phyloP scores from a whole-genome alignment of 2,888 invertebrate species.

The Machimus rusticus region DNA sequence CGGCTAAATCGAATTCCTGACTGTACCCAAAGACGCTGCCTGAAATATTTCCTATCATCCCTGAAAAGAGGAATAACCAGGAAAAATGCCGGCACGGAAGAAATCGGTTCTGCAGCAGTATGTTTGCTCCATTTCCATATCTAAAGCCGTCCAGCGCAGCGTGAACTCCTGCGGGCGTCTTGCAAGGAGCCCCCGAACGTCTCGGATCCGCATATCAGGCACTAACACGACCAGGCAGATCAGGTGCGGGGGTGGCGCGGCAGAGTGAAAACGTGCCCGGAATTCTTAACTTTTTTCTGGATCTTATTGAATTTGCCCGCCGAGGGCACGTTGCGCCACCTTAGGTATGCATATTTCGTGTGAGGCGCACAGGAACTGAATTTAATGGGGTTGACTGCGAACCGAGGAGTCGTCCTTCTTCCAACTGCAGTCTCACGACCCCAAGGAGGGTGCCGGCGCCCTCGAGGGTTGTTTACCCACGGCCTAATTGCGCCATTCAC shows the following conservation, averaged over 20 bases:
- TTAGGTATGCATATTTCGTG: not conserved
- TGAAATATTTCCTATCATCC: not conserved
- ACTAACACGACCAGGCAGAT: not conserved
- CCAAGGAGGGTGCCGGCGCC: not conserved
- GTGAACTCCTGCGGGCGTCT: not conserved
- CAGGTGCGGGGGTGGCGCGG: not conserved
- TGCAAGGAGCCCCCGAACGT: not conserved
- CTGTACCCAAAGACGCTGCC: not conserved
- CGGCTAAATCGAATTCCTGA: not conserved
- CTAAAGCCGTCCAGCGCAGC: not conserved
- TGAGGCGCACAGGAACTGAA: not conserved
- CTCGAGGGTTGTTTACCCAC: not conserved
- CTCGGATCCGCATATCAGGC: not conserved
- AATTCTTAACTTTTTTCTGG: not conserved
- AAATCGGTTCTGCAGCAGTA: not conserved
- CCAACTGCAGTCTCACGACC: not conserved
- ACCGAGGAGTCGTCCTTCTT: not conserved
- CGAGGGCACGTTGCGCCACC: not conserved
- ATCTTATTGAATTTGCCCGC: slow-evolving; percentile 2
- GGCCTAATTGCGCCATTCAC: not conserved
- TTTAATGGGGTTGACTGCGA: not conserved
- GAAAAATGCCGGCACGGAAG: not conserved
- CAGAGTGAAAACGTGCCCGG: slow-evolving; percentile 2
- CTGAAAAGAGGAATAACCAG: not conserved
- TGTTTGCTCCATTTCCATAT: not conserved